A percentile compares a stretch with the other conserved stretches of the same genome.
phyloP scores from a whole-genome alignment of 1,140 invertebrate genomes.

The Latrodectus geometricus region DNA sequence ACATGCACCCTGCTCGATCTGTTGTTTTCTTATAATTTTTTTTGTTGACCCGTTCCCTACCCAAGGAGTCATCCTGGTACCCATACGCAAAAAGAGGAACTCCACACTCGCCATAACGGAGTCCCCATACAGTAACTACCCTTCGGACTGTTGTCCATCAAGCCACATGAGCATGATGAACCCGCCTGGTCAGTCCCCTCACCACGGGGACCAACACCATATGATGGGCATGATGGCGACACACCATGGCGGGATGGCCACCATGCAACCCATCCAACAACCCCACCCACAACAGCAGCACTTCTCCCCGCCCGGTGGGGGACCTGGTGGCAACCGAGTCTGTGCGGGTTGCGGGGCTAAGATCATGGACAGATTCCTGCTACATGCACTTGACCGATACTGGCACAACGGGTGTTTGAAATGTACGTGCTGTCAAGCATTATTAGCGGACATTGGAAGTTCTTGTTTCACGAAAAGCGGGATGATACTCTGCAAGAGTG shows the following conservation, averaged over 20 bases:
- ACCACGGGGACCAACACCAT: conserved; percentile 39
- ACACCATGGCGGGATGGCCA: conserved; percentile 36
- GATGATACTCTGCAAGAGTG: conserved; percentile 93
- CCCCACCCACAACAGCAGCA: conserved; percentile 29
- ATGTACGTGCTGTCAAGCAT: conserved; percentile 86
- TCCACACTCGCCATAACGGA: conserved; percentile 56
- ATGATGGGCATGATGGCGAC: conserved; percentile 37
- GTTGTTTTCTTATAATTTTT: conserved; percentile 10
- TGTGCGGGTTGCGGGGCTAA: conserved; percentile 76
- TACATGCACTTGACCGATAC: conserved; percentile 89
- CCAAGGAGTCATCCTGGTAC: conserved; percentile 54
- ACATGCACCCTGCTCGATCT: conserved; percentile 2
- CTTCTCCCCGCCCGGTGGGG: conserved; percentile 20
- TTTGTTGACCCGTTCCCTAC: not conserved
- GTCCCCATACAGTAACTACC: conserved; percentile 48
- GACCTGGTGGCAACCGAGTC: conserved; percentile 65
- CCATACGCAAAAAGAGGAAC: conserved; percentile 61
- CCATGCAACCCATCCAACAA: conserved; percentile 26
- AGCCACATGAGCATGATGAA: conserved; percentile 51
- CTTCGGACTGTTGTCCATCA: conserved; percentile 53
- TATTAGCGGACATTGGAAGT: conserved; percentile 86
- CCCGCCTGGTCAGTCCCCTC: conserved; percentile 14
- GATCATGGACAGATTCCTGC: conserved; percentile 88
- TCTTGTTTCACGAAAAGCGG: conserved; percentile 91
- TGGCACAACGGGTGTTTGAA: conserved; percentile 93